phyloP scores from a whole-genome alignment of 2,797 vertebrate species.

The Peromyscus eremicus region DNA sequence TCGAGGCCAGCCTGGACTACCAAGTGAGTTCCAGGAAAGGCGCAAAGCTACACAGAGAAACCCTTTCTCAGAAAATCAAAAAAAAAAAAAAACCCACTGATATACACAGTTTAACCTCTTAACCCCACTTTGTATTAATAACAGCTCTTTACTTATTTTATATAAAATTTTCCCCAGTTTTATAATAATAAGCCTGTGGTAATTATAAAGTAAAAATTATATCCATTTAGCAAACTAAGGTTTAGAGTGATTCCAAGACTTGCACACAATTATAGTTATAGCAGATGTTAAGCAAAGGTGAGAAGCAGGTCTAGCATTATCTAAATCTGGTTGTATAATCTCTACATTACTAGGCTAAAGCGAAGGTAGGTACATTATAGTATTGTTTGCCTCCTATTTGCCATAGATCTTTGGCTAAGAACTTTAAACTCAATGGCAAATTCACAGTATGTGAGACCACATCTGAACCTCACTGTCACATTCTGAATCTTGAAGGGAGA shows the following conservation, averaged over 20 bases:
- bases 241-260: neutral
- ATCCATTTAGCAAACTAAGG: neutral
- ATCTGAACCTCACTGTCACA: neutral
- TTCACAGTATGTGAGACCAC: neutral
- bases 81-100: too few relatives aligned
- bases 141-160: neutral
- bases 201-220: constrained; percentile 20
- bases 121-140: neutral
- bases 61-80: too few relatives aligned
- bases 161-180: neutral
- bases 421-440: neutral
- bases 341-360: neutral
- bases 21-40: too few relatives aligned
- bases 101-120: neutral
- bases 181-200: neutral
- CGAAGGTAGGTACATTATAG: neutral
- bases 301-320: neutral
- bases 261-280: neutral
- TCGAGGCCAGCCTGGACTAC: too few relatives aligned
- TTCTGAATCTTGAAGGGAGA: neutral
- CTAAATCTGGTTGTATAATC: neutral
- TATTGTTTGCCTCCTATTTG: neutral
- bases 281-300: neutral
- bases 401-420: neutral
- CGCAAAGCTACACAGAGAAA: too few relatives aligned